phyloP scores from a whole-genome alignment of 2,888 invertebrate species.

The Tachina fera region DNA sequence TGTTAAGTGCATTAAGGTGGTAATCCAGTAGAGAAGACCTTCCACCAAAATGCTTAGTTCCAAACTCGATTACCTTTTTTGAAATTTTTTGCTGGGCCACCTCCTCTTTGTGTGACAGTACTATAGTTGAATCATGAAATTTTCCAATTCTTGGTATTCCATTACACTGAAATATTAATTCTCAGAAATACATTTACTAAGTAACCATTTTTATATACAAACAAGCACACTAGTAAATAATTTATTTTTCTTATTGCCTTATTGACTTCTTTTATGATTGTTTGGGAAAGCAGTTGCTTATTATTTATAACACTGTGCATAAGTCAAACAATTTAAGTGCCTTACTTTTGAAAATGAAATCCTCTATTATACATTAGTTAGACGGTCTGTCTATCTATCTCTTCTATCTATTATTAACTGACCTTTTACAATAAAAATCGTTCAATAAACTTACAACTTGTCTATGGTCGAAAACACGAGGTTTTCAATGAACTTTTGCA shows the following conservation, averaged over 20 bases:
- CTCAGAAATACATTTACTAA: no score
- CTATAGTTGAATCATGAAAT: no score
- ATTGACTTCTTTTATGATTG: not conserved
- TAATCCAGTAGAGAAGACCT: no score
- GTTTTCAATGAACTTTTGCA: constrained; percentile 47
- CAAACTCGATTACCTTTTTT: no score
- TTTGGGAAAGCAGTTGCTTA: not conserved
- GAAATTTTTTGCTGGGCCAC: no score
- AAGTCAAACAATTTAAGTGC: not conserved
- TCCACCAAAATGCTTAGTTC: no score
- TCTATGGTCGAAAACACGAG: constrained; percentile 16
- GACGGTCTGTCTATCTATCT: not conserved
- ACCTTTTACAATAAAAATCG: constrained; percentile 53
- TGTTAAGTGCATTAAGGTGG: no score
- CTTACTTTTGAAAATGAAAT: not conserved
- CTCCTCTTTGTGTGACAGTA: no score
- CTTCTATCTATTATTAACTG: constrained; percentile 34
- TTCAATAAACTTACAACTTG: constrained; percentile 55
- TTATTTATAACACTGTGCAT: not conserved
- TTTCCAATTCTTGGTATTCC: no score
- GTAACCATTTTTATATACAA: not conserved
- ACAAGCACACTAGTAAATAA: not conserved
- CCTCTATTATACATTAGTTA: not conserved
- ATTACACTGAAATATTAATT: no score
- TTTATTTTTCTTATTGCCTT: not conserved